These are phyloP conservation scores for Syrmaticus mikado DNA, from an alignment of 2,113 vertebrate genomes.

Conservation along the genomic window DNA sequence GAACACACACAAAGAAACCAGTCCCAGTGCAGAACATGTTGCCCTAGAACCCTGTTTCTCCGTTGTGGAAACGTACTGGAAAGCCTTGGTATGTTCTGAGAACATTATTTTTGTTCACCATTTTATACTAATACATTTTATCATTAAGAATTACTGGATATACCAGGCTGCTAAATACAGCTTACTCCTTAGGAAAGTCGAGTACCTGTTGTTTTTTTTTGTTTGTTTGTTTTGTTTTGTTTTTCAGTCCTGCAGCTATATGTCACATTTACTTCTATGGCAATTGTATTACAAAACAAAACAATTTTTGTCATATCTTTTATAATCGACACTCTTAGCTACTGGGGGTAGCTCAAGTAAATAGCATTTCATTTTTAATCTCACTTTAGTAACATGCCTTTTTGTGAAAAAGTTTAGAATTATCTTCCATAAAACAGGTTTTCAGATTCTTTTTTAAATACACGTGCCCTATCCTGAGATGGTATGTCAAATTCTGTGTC, in stretches of 20 bases:
- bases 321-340: neutral
- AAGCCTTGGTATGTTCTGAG: neutral
- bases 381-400: neutral
- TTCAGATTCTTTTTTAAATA: neutral
- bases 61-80: neutral
- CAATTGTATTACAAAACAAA: neutral
- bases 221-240: neutral
- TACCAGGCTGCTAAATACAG: neutral
- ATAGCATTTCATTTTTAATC: neutral
- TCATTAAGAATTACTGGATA: neutral
- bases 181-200: neutral
- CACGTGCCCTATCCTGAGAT: neutral
- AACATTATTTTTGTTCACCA: neutral
- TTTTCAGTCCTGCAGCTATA: neutral
- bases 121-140: neutral
- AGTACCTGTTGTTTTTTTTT: neutral
- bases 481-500: neutral
- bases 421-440: neutral
- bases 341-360: neutral
- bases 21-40: neutral
- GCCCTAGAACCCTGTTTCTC: neutral
- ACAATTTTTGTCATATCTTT: neutral
- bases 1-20: neutral
- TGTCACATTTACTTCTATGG: neutral
- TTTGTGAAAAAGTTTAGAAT: neutral